These are phyloP conservation scores for Aix galericulata DNA, from an alignment of 2,113 vertebrate genomes.

Conservation along the genomic window DNA sequence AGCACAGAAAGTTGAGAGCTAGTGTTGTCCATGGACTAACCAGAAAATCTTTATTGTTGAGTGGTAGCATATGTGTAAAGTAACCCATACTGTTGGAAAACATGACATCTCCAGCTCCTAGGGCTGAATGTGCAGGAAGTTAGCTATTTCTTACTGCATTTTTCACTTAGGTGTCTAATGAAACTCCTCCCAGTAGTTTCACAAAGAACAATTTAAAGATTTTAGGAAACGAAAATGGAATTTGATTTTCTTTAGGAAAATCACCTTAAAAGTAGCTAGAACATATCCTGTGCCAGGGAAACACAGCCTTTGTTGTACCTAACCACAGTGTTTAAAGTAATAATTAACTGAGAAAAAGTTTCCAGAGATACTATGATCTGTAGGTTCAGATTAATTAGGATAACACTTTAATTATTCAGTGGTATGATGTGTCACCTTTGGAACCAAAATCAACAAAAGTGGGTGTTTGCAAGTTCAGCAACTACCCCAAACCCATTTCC, in stretches of 20 bases:
- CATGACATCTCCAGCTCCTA: background rate
- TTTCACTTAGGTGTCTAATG: background rate
- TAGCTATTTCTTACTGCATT: background rate
- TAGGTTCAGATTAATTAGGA: background rate
- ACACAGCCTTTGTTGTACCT: background rate
- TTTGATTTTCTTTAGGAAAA: background rate
- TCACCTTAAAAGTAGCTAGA: background rate
- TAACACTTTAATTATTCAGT: background rate
- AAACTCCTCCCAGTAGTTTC: background rate
- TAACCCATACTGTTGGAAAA: background rate
- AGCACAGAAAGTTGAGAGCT: background rate
- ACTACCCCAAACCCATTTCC: background rate
- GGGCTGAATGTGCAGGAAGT: accelerated
- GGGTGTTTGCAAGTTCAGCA: background rate
- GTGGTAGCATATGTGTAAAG: accelerated
- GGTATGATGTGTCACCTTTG: background rate
- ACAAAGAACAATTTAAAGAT: background rate
- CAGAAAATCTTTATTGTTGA: background rate
- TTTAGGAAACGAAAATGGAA: background rate
- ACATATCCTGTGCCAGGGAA: background rate
- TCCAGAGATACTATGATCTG: background rate
- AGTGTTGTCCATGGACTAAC: background rate
- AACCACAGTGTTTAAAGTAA: background rate
- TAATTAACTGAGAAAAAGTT: background rate
- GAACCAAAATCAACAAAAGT: background rate